Conservation (phyloP, 2,797 vertebrate species). For the Oophaga sylvatica region DNA sequence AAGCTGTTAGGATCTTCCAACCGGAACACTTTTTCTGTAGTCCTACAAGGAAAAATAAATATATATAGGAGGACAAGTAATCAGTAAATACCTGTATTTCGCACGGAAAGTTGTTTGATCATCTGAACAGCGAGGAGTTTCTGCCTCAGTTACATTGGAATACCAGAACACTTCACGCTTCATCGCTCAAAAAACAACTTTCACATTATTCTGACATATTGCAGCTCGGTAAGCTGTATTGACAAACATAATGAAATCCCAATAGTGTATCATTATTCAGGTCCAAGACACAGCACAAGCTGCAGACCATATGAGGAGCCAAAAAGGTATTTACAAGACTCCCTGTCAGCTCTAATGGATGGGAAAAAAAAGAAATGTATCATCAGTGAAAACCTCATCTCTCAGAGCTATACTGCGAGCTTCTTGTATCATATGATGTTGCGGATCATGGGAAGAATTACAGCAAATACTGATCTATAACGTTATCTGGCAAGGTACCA, state of each 20-base stretch:
- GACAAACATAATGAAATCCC: conserved; percentile 53
- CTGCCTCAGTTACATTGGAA: conserved; percentile 40
- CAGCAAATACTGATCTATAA: neutral
- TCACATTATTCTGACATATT: conserved; percentile 44
- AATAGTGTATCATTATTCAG: conserved; percentile 49
- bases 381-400: neutral
- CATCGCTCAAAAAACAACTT: conserved; percentile 38
- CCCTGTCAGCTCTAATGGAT: conserved; percentile 5
- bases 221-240: conserved; percentile 47
- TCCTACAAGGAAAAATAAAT: conserved; percentile 72
- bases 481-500: too few species aligned
- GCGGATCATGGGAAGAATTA: neutral
- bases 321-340: conserved; percentile 24
- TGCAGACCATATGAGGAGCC: conserved; percentile 14
- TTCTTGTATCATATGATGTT: neutral
- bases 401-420: neutral
- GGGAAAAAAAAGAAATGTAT: neutral
- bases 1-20: conserved; percentile 89
- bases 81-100: conserved; percentile 59
- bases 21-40: conserved; percentile 79
- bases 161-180: conserved; percentile 13
- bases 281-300: conserved; percentile 35
- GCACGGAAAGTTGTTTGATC: conserved; percentile 17
- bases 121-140: conserved; percentile 30
- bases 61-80: conserved; percentile 24